Evolutionary conservation across 2,888 invertebrate genomes (phyloP).

Genomic region (Biston betularia): DNA sequence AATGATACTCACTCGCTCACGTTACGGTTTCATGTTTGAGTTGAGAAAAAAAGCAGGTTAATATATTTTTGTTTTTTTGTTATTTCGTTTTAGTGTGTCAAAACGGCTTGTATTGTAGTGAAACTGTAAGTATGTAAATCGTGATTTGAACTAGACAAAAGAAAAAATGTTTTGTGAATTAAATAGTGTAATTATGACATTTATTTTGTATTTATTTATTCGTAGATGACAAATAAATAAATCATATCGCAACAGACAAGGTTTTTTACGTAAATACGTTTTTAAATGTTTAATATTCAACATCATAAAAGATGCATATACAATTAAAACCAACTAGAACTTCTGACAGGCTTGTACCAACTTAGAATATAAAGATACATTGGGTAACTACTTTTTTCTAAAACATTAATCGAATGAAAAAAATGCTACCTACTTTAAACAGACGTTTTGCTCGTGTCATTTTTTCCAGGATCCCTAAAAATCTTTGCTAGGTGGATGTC

Average conservation of each 20-base stretch:
- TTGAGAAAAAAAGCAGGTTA: neutral
- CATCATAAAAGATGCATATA: neutral
- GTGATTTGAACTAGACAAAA: no score
- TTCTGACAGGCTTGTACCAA: neutral
- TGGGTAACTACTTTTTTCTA: neutral
- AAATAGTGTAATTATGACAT: no score
- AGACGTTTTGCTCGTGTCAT: conserved; percentile 1
- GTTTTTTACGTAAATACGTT: conserved; percentile 1
- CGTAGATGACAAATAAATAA: neutral
- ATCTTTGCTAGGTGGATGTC: conserved; percentile 50
- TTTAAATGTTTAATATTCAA: conserved; percentile 1
- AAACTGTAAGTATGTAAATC: no score
- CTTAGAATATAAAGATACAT: neutral
- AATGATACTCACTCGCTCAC: no score
- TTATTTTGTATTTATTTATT: no score
- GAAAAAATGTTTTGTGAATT: no score
- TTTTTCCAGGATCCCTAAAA: conserved; percentile 29
- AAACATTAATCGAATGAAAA: conserved; percentile 1
- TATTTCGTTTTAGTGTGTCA: no score
- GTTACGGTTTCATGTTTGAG: neutral
- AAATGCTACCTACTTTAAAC: neutral
- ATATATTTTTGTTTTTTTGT: no score
- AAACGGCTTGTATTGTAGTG: no score
- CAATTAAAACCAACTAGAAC: neutral
- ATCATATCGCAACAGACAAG: neutral